These are phyloP conservation scores for Archaeoteleia sp. DNA, from an alignment of 2,888 invertebrate genomes.

Conservation along the genomic window DNA sequence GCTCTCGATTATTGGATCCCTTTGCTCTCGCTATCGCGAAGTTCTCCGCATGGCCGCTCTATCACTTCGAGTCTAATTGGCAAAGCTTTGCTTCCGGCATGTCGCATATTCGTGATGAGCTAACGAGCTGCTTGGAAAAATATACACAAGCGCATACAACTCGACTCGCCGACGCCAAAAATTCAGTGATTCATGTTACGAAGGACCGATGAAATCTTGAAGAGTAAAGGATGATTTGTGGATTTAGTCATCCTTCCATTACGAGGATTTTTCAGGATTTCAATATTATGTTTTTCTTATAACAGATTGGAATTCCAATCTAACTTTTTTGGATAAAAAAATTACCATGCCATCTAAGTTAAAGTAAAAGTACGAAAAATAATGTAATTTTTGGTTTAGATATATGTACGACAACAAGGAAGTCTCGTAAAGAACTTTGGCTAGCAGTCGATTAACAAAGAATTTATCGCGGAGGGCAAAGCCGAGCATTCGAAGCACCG, in stretches of 20 bases:
- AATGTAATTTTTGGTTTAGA: neutral
- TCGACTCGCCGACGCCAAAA: neutral
- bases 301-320: too few species aligned
- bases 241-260: too few species aligned
- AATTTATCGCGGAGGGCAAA: conserved; percentile 44
- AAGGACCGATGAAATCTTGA: neutral
- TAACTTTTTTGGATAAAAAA: too few species aligned
- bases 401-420: conserved; percentile 2
- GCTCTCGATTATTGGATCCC: conserved; percentile 29
- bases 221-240: too few species aligned
- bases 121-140: conserved; percentile 14
- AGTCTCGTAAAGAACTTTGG: neutral
- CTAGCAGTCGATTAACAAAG: conserved; percentile 23
- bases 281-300: too few species aligned
- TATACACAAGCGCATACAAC: neutral
- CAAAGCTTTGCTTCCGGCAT: conserved; percentile 18
- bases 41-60: conserved; percentile 9
- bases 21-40: conserved; percentile 13
- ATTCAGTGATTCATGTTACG: neutral
- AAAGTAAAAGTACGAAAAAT: neutral
- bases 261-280: too few species aligned
- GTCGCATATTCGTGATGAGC: conserved; percentile 19
- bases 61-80: conserved; percentile 18
- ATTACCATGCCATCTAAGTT: too few species aligned
- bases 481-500: conserved; percentile 49